Base-by-base conservation (phyloP, 2,113 vertebrate species). In the Platysteira castanea region DNA sequence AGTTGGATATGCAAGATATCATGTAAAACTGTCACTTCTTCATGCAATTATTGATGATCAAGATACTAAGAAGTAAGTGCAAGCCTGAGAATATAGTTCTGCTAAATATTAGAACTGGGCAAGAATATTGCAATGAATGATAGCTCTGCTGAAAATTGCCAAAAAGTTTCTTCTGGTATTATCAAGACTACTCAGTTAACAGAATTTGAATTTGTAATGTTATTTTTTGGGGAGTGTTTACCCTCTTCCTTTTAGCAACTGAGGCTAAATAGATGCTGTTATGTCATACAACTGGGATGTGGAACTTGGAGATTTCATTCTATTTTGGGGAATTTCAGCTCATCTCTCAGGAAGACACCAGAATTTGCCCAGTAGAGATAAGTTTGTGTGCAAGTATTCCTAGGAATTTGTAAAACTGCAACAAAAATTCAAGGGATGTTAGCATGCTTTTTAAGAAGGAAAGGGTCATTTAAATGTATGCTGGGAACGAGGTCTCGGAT, bases 1-100 rank as follows among this genome's bases (percentile, higher is more conserved):
- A 70, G 81, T 42, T 91, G 79, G 67, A 63, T 88, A 56, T 94
- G 77, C 35, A 80, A 80, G 93, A 70, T 77, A 83, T 85, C 31
- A 87, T 83, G 67, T 93, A 85, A 91, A 95, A 60, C 82, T 76
- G 71, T 83, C 89, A 85, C 57, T 91, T 78, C 53, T 82, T 96
- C 65, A 11, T 60, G 42, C 65, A 92, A 94, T 93, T 91, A 84
- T 63, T 89, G 81, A 91, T 88, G 85, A 79, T 90, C 37, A 42
- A 82, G 75, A 82, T 79, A 76, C 21, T 76, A 37, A 84, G 56
- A 94, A 91, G 17, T 82, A 91, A 60, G 59, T 59, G 67, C 28
- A 79, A 54, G 11, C 44, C 47, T 87, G 59, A 80, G 59, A 81
- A 46, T 74, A 21, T 24, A 80, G 54, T 64, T 71, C 50, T 79